Evolutionary conservation across 2,113 vertebrate genomes (phyloP).

Genomic region (Stegastes partitus): DNA sequence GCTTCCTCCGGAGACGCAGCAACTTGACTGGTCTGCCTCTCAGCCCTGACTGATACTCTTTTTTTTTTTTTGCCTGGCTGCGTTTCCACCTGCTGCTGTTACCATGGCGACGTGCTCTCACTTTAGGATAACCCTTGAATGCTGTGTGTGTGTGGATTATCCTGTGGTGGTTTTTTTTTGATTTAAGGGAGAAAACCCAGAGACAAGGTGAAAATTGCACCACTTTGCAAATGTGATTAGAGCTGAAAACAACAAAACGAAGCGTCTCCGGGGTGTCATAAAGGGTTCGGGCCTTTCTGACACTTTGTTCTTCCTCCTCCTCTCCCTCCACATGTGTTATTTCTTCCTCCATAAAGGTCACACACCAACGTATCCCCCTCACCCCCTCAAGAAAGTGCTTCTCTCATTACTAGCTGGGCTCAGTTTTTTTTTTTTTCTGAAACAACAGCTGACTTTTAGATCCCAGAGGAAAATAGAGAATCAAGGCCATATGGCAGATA

Average conservation of each 20-base stretch:
- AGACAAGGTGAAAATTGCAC: conserved; percentile 42
- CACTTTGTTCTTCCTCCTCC: not conserved
- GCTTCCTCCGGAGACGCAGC: conserved; percentile 22
- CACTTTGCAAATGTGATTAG: conserved; percentile 51
- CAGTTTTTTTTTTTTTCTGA: conserved; percentile 24
- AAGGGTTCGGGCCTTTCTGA: conserved; percentile 1
- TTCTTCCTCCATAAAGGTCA: conserved; percentile 10
- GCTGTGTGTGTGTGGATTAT: conserved; percentile 35
- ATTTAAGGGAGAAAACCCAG: conserved; percentile 35
- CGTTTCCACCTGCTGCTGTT: conserved; percentile 74
- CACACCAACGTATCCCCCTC: not conserved
- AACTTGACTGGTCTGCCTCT: conserved; percentile 37
- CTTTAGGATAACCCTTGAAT: conserved; percentile 56
- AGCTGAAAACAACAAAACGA: conserved; percentile 15
- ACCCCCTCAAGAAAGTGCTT: not conserved
- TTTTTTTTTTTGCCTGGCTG: conserved; percentile 37
- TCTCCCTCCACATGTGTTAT: not conserved
- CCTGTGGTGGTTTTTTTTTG: conserved; percentile 6
- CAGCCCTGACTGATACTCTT: conserved; percentile 45
- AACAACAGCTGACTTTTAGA: conserved; percentile 50
- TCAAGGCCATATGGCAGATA: conserved; percentile 39
- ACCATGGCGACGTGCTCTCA: conserved; percentile 68
- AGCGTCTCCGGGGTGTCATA: not conserved
- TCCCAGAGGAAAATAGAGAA: conserved; percentile 47
- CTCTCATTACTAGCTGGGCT: conserved; percentile 43